Evolutionary conservation across 2,888 invertebrate species (phyloP), one percentile per base, ranked within the genome.

Genomic region (Tachina lurida): DNA sequence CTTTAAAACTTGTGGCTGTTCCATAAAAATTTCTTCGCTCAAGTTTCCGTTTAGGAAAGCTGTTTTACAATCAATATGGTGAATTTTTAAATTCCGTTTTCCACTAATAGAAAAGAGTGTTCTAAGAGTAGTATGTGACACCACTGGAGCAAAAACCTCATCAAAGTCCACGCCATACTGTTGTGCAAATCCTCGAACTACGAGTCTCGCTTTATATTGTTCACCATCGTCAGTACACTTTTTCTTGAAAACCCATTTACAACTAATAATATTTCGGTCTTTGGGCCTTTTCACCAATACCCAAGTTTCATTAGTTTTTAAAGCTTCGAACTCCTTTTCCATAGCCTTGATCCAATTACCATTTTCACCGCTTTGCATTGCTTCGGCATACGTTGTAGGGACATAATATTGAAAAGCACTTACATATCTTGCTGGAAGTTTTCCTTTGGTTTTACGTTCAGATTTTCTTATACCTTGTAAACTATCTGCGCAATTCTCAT

Each of bases 21-120:
- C 71, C 84, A 88, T 86, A 39, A 74, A 88, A 56, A 87, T 87
- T n/a, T 86, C 63, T 62, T 87, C 86, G 45, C 75, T 54, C 10
- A 87, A 56, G 41, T 87, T 71, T 17, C 73, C 74, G 41, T 88
- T 75, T 15, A 62, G 17, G 9, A 60, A 62, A 19, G 60, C 45
- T 8, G 62, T 63, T 49, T 74, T 47, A 13, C 74, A 60, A 19
- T 74, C 74, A 22, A 56, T 70, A 13, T 70, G 43, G 5, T 70
- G 70, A 54, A 70, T 70, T 56, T 56, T 19, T 19, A 70, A 13
- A 49, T 63, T 75, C 39, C 54, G 62, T n/a, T 63, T 75, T 43
- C 62, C 75, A 63, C 62, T 19, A 41, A 62, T 63, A 17, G 63
- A 22, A 15, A 75, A 63, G 22, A 75, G 19, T 49, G 47, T 49